Conservation (phyloP, 2,888 invertebrate species). For the Timandra comae region DNA sequence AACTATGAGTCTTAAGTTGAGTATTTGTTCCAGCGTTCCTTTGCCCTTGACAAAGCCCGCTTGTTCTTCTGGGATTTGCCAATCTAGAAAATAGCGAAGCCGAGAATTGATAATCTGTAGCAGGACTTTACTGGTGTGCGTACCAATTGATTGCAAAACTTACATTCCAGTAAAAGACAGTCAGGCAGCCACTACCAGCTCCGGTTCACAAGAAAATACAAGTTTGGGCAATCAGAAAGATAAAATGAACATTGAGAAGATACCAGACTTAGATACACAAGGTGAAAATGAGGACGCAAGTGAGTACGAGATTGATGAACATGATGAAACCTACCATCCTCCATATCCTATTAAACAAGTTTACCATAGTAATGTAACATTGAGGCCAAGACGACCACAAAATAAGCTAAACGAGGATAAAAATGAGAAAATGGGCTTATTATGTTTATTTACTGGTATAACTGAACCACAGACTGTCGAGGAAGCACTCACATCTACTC, state of each 20-base stretch:
- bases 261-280: not conserved
- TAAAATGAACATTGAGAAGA: not conserved
- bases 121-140: too few relatives aligned
- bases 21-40: too few relatives aligned
- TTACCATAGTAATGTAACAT: not conserved
- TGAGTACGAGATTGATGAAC: not conserved
- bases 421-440: slow-evolving; percentile 1
- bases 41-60: too few relatives aligned
- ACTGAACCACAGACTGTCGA: slow-evolving; percentile 15
- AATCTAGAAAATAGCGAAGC: too few relatives aligned
- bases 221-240: not conserved
- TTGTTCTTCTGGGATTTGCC: too few relatives aligned
- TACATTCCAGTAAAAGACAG: not conserved
- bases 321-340: not conserved
- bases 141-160: not conserved
- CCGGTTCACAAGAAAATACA: not conserved
- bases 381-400: not conserved
- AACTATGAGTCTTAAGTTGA: too few relatives aligned
- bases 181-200: not conserved
- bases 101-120: too few relatives aligned
- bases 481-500: slow-evolving; percentile 12
- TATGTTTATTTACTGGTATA: slow-evolving; percentile 2
- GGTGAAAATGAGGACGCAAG: not conserved
- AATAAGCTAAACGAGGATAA: too few relatives aligned
- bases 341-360: not conserved